These are phyloP conservation scores for Pseudopleuronectes americanus DNA, from an alignment of 2,797 vertebrate species.

Conservation along the genomic window DNA sequence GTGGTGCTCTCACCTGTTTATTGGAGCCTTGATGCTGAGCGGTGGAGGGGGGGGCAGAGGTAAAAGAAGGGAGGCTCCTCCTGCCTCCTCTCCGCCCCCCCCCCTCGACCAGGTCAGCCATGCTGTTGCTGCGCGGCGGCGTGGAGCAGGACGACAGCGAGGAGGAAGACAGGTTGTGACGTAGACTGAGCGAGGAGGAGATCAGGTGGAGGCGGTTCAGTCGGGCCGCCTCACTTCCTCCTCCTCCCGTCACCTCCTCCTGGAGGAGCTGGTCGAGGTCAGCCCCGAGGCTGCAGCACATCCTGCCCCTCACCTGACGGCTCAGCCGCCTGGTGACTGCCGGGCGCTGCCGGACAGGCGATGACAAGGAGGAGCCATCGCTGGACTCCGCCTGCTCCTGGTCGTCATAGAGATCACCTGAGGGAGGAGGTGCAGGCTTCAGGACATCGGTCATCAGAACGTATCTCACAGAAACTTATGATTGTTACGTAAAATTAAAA, in stretches of 20 bases:
- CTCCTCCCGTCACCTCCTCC: slow-evolving; percentile 49
- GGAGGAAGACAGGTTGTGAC: slow-evolving; percentile 58
- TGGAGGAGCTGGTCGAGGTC: slow-evolving; percentile 75
- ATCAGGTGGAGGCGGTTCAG: slow-evolving; percentile 75
- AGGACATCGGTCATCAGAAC: no score
- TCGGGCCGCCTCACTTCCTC: slow-evolving; percentile 53
- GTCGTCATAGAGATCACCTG: slow-evolving; percentile 59
- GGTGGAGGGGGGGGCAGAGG: neutral
- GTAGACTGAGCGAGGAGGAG: slow-evolving; percentile 78
- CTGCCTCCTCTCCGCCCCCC: neutral
- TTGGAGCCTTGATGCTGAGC: slow-evolving; percentile 37
- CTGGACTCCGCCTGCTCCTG: slow-evolving; percentile 22
- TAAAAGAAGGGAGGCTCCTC: slow-evolving; percentile 10
- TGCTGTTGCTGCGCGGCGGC: slow-evolving; percentile 61
- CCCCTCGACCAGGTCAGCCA: slow-evolving; percentile 36
- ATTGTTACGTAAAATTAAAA: no score
- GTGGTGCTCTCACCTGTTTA: slow-evolving; percentile 54
- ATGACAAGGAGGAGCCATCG: slow-evolving; percentile 35
- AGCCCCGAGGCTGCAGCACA: slow-evolving; percentile 82
- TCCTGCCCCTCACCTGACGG: slow-evolving; percentile 64
- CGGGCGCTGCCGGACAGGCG: neutral
- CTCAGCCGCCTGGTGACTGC: slow-evolving; percentile 33
- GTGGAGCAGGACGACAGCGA: slow-evolving; percentile 73
- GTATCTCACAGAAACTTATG: no score
- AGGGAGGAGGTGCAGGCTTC: neutral